These are phyloP conservation scores for Macaria liturata DNA, from an alignment of 2,888 invertebrate genomes.

Conservation along the genomic window DNA sequence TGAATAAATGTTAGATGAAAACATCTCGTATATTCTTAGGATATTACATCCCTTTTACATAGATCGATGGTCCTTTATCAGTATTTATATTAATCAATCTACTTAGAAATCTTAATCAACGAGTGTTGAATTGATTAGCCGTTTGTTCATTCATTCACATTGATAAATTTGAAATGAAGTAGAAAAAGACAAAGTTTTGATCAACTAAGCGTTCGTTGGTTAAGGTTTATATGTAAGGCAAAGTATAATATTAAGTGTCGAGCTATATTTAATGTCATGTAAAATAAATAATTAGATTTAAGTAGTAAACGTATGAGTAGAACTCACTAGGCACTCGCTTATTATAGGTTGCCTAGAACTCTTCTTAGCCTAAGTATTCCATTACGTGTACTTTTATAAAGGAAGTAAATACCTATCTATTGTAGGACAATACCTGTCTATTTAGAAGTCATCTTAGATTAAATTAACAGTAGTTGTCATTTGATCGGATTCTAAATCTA, in stretches of 20 bases:
- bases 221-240: too few species aligned
- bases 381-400: conserved; percentile 45
- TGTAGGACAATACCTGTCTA: conserved; percentile 38
- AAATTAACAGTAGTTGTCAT: conserved; percentile 26
- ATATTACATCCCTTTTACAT: not conserved
- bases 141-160: too few species aligned
- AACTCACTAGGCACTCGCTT: conserved; percentile 50
- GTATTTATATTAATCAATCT: conserved; percentile 35
- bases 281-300: conserved; percentile 13
- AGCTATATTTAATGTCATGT: conserved; percentile 28
- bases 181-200: too few species aligned
- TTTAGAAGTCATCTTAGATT: conserved; percentile 39
- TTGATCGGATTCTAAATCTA: conserved; percentile 33
- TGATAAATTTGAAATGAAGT: too few species aligned
- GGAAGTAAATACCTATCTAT: conserved; percentile 36
- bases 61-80: conserved; percentile 25
- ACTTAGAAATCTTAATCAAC: conserved; percentile 10
- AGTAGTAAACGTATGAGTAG: conserved; percentile 27
- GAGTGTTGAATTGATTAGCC: too few species aligned
- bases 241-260: conserved; percentile 3
- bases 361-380: conserved; percentile 56
- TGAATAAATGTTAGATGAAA: conserved; percentile 2
- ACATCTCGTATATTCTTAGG: not conserved
- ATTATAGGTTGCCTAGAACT: conserved; percentile 56
- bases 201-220: too few species aligned